Evolutionary conservation across 2,888 invertebrate genomes (phyloP).

Genomic region (Sericinus montela): DNA sequence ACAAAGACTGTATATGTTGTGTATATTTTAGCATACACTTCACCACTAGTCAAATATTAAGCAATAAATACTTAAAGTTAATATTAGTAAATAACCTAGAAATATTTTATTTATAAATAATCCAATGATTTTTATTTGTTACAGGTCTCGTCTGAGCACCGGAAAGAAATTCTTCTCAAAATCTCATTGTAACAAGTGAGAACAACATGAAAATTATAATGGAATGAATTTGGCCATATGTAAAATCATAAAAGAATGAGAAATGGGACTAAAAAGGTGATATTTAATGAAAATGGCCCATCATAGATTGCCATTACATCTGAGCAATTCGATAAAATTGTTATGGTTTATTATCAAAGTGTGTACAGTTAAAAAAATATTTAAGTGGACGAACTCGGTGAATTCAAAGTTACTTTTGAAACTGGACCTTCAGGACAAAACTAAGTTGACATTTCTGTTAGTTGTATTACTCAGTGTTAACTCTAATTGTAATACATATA

Average conservation of each 20-base stretch:
- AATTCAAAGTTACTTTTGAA: slow-evolving; percentile 28
- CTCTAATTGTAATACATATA: slow-evolving; percentile 60
- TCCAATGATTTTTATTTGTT: slow-evolving; percentile 6
- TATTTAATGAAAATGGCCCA: slow-evolving; percentile 70
- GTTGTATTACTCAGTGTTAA: slow-evolving; percentile 52
- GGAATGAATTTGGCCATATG: slow-evolving; percentile 29
- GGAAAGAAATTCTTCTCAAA: not conserved
- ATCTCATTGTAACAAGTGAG: not conserved
- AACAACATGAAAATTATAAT: slow-evolving; percentile 26
- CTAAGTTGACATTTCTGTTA: slow-evolving; percentile 31
- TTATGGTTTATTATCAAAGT: slow-evolving; percentile 40
- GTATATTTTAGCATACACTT: too few relatives aligned
- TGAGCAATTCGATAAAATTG: slow-evolving; percentile 74
- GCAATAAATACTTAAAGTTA: too few relatives aligned
- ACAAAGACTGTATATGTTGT: too few relatives aligned
- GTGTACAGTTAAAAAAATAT: slow-evolving; percentile 15
- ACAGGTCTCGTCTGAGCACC: slow-evolving; percentile 6
- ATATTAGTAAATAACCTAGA: too few relatives aligned
- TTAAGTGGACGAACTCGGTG: slow-evolving; percentile 27
- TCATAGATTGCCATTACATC: slow-evolving; percentile 67
- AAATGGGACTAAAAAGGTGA: slow-evolving; percentile 71
- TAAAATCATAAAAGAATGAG: slow-evolving; percentile 37
- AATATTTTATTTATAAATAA: too few relatives aligned
- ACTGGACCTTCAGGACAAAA: slow-evolving; percentile 25
- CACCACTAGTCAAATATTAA: too few relatives aligned